Evolutionary conservation across 2,113 vertebrate genomes (phyloP).

Genomic region (Xyliphius kryptos): DNA sequence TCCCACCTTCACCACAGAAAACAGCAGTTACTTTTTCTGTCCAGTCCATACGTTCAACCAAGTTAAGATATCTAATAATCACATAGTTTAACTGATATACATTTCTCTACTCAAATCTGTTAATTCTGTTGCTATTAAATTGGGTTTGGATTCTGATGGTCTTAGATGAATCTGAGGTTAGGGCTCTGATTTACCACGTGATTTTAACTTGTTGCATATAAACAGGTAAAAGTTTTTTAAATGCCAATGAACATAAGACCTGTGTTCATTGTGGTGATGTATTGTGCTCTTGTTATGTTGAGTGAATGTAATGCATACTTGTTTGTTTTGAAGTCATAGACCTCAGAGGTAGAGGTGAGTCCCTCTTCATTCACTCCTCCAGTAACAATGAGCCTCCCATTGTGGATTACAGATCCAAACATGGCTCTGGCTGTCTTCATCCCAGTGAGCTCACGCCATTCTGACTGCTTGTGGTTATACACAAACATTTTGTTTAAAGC

Average conservation of each 20-base stretch:
- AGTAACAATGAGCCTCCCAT: slow-evolving; percentile 78
- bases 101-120: too few relatives aligned
- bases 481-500: slow-evolving; percentile 86
- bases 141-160: too few relatives aligned
- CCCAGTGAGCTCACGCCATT: slow-evolving; percentile 89
- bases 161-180: too few relatives aligned
- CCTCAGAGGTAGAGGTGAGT: slow-evolving; percentile 78
- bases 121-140: too few relatives aligned
- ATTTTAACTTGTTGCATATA: neutral
- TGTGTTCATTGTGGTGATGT: neutral
- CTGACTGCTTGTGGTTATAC: slow-evolving; percentile 92
- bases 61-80: neutral
- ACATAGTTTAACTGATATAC: neutral
- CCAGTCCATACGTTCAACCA: neutral
- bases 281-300: too few relatives aligned
- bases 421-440: slow-evolving; percentile 92
- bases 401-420: slow-evolving; percentile 88
- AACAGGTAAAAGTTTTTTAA: too few relatives aligned
- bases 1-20: slow-evolving; percentile 74
- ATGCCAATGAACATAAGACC: too few relatives aligned
- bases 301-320: slow-evolving; percentile 70
- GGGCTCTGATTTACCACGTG: too few relatives aligned
- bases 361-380: slow-evolving; percentile 95
- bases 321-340: slow-evolving; percentile 81
- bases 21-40: neutral